Conservation (phyloP, 2,113 vertebrate genomes). For the Phocoena sinus region DNA sequence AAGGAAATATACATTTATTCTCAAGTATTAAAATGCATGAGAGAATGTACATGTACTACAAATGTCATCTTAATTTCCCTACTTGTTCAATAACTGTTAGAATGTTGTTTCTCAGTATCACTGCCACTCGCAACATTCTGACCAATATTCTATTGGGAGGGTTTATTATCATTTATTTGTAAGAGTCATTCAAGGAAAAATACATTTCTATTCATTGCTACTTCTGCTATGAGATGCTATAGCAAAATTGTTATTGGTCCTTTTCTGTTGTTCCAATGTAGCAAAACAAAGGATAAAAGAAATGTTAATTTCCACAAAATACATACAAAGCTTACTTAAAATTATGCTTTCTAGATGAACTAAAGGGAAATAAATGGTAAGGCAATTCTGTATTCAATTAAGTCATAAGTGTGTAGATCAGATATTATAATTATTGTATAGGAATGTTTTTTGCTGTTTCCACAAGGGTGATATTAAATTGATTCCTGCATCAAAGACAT, state of each 20-base stretch:
- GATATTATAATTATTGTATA: background rate
- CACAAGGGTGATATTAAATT: background rate
- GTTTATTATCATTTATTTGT: slow-evolving; percentile 8
- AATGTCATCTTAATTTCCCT: slow-evolving; percentile 73
- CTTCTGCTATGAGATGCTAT: background rate
- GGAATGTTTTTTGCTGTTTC: background rate
- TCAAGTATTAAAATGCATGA: slow-evolving; percentile 1
- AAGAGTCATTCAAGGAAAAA: background rate
- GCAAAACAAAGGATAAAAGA: background rate
- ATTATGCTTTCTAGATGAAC: background rate
- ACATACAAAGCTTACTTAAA: background rate
- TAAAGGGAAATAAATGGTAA: background rate
- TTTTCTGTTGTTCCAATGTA: background rate
- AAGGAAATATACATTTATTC: background rate
- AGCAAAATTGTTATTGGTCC: background rate
- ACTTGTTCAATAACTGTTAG: slow-evolving; percentile 37
- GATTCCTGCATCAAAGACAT: background rate
- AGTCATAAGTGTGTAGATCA: background rate
- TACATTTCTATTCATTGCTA: background rate
- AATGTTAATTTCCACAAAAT: background rate
- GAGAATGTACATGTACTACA: background rate
- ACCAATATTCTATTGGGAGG: slow-evolving; percentile 80
- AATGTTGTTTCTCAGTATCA: slow-evolving; percentile 63
- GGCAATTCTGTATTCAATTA: background rate
- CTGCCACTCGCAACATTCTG: slow-evolving; percentile 61